phyloP scores from a whole-genome alignment of 2,888 invertebrate species.

The Melanostoma scalare region DNA sequence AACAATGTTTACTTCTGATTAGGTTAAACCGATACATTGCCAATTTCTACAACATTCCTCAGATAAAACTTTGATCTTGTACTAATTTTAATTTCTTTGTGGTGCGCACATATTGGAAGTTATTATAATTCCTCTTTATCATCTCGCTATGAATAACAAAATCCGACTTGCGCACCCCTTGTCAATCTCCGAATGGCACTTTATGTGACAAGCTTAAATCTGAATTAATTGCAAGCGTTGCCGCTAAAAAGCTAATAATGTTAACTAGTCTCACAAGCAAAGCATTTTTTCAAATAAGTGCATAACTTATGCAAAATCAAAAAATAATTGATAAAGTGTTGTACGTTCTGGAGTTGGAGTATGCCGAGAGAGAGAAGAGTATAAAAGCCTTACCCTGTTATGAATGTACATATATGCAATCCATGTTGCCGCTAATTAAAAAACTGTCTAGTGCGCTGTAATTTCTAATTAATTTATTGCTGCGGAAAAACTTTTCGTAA shows the following conservation, averaged over 20 bases:
- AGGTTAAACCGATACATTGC: no score
- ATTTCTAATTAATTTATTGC: conserved; percentile 67
- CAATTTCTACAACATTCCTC: no score
- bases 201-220: conserved; percentile 15
- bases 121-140: no score
- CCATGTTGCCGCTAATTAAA: conserved; percentile 47
- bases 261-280: neutral
- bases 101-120: no score
- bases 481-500: conserved; percentile 45
- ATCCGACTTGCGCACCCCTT: neutral
- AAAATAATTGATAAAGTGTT: conserved; percentile 21
- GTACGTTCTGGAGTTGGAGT: no score
- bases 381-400: neutral
- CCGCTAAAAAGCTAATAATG: conserved; percentile 34
- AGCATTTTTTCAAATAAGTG: conserved; percentile 10
- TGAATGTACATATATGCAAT: conserved; percentile 46
- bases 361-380: neutral
- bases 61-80: no score
- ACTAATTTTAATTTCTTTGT: no score
- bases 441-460: conserved; percentile 55
- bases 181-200: conserved; percentile 12
- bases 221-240: conserved; percentile 2
- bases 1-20: no score
- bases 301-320: conserved; percentile 49
- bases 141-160: no score